phyloP scores from a whole-genome alignment of 2,113 vertebrate genomes.

The Heterochromis multidens region DNA sequence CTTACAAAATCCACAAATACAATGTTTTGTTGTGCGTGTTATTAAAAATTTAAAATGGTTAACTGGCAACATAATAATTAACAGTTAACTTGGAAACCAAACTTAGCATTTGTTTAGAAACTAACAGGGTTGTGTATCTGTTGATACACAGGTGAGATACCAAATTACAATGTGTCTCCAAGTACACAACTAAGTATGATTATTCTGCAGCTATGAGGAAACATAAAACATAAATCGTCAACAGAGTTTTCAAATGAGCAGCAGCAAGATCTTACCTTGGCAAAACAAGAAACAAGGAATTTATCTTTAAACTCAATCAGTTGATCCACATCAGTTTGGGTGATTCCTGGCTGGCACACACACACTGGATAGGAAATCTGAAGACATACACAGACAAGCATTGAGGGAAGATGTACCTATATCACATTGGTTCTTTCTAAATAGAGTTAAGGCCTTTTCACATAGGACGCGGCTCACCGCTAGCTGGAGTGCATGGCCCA shows the following conservation, averaged over 20 bases:
- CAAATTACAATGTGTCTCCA: neutral
- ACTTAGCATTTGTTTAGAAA: too few relatives aligned
- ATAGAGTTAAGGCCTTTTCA: neutral
- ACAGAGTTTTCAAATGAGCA: neutral
- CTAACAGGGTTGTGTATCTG: neutral
- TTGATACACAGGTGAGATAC: neutral
- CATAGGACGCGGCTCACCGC: too few relatives aligned
- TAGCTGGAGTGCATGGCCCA: too few relatives aligned
- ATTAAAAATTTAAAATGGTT: neutral
- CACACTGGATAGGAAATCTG: conserved; percentile 66
- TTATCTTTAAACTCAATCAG: conserved; percentile 66
- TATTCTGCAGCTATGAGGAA: neutral
- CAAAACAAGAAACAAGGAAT: conserved; percentile 69
- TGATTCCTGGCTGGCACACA: conserved; percentile 57
- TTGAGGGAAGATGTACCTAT: neutral
- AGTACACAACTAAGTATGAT: neutral
- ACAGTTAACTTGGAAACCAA: too few relatives aligned
- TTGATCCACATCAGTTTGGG: conserved; percentile 75
- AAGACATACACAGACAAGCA: conserved; percentile 21
- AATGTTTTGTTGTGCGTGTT: too few relatives aligned
- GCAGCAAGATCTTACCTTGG: conserved; percentile 68
- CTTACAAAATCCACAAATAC: too few relatives aligned
- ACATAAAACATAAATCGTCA: neutral
- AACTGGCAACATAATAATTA: neutral
- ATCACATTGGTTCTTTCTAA: conserved; percentile 12